Conservation (phyloP, 2,888 invertebrate genomes). For the Stictocephala bisonia region DNA sequence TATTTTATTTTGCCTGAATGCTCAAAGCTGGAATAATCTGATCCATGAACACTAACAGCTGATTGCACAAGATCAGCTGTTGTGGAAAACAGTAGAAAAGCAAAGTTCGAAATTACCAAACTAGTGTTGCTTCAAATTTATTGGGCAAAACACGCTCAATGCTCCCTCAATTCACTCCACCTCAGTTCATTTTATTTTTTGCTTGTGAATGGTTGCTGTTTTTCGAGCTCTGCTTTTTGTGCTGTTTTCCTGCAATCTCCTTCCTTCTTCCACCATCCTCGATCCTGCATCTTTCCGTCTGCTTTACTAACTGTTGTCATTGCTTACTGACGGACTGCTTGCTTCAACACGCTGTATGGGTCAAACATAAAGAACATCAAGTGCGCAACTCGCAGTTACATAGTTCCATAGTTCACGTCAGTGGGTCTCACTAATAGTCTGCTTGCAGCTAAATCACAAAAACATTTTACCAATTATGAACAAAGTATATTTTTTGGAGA, state of each 20-base stretch:
- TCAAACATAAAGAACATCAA: too few relatives aligned
- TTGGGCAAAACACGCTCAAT: conserved; percentile 64
- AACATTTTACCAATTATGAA: too few relatives aligned
- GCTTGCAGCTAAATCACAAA: too few relatives aligned
- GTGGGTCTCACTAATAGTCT: too few relatives aligned
- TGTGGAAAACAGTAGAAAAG: conserved; percentile 60
- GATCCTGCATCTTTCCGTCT: conserved; percentile 37
- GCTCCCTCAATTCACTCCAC: conserved; percentile 38
- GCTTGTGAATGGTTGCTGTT: conserved; percentile 52
- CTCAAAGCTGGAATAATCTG: conserved; percentile 21
- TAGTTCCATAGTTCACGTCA: too few relatives aligned
- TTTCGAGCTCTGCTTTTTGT: conserved; percentile 54
- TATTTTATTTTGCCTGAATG: conserved; percentile 3
- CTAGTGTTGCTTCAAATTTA: conserved; percentile 61
- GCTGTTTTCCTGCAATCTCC: conserved; percentile 48
- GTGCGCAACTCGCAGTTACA: too few relatives aligned
- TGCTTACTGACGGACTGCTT: background rate
- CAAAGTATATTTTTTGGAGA: too few relatives aligned
- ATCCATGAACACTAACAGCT: background rate
- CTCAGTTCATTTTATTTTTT: conserved; percentile 47
- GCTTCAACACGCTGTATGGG: background rate
- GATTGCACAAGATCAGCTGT: background rate
- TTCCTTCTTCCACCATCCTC: conserved; percentile 34
- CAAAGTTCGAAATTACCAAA: conserved; percentile 65
- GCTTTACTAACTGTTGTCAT: conserved; percentile 30